Percentiles rank a stretch among this genome's conserved stretches.
phyloP scores from a whole-genome alignment of 2,888 invertebrate species.

The Rhagonycha fulva region DNA sequence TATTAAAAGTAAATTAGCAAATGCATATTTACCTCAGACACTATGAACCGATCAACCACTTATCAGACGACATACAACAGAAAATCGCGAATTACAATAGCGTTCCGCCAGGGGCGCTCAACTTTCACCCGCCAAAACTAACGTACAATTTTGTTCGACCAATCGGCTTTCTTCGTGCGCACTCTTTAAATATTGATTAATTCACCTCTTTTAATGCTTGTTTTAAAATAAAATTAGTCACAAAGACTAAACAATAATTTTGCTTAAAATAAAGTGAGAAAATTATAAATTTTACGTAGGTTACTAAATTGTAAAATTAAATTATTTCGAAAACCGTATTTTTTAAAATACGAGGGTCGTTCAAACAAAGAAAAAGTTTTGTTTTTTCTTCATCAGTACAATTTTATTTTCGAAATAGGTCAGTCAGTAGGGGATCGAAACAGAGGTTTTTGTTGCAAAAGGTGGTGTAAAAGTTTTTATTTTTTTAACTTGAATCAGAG shows the following conservation, averaged over 20 bases:
- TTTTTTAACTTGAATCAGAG: too few relatives aligned
- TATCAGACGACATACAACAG: background rate
- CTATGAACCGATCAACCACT: background rate
- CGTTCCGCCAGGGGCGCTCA: conserved; percentile 2
- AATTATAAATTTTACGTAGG: background rate
- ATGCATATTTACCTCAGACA: background rate
- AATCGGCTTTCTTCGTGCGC: background rate
- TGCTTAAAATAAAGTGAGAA: background rate
- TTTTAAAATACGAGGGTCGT: too few relatives aligned
- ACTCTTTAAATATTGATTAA: background rate
- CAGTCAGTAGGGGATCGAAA: too few relatives aligned
- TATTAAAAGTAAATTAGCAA: background rate
- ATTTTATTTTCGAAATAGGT: too few relatives aligned
- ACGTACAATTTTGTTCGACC: background rate
- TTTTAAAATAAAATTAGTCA: background rate
- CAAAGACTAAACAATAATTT: background rate
- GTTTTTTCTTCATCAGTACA: too few relatives aligned
- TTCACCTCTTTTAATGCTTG: background rate
- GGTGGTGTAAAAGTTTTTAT: too few relatives aligned
- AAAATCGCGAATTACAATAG: background rate
- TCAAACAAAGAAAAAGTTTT: too few relatives aligned
- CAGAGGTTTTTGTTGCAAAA: too few relatives aligned
- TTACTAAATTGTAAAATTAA: background rate
- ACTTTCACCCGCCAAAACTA: background rate
- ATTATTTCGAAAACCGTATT: too few relatives aligned